Evolutionary conservation across 2,113 vertebrate species (phyloP).

Genomic region (Nothoprocta perdicaria): DNA sequence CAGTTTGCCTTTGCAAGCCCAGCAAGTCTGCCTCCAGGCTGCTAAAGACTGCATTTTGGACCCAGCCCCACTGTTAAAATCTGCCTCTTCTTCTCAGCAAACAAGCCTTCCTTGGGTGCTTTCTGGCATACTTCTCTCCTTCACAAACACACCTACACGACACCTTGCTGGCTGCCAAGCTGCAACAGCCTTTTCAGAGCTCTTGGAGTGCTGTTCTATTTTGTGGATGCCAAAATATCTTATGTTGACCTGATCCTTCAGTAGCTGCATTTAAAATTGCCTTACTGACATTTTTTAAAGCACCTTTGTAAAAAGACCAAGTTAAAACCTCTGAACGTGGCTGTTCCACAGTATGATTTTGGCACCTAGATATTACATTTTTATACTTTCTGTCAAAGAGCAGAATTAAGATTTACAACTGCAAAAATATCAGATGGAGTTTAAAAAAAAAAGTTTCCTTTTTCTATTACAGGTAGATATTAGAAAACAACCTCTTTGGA

Average conservation of each 20-base stretch:
- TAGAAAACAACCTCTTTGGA: constrained; percentile 29
- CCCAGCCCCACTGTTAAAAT: not conserved
- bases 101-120: not conserved
- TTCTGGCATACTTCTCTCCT: constrained; percentile 17
- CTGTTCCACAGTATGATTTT: not conserved
- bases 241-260: constrained; percentile 19
- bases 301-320: not conserved
- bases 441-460: not conserved
- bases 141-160: constrained; percentile 63
- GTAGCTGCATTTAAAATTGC: not conserved
- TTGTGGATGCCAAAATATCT: constrained; percentile 23
- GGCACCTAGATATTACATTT: not conserved
- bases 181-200: constrained; percentile 37
- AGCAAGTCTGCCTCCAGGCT: not conserved
- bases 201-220: constrained; percentile 19
- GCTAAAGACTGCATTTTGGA: not conserved
- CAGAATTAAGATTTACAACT: not conserved
- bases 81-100: constrained; percentile 20
- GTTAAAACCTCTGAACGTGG: not conserved
- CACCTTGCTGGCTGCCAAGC: constrained; percentile 45
- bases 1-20: not conserved
- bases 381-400: not conserved
- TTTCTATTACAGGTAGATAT: not conserved
- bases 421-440: not conserved
- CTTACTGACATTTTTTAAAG: not conserved